phyloP scores from a whole-genome alignment of 2,113 vertebrate species.

The Zosterops lateralis region DNA sequence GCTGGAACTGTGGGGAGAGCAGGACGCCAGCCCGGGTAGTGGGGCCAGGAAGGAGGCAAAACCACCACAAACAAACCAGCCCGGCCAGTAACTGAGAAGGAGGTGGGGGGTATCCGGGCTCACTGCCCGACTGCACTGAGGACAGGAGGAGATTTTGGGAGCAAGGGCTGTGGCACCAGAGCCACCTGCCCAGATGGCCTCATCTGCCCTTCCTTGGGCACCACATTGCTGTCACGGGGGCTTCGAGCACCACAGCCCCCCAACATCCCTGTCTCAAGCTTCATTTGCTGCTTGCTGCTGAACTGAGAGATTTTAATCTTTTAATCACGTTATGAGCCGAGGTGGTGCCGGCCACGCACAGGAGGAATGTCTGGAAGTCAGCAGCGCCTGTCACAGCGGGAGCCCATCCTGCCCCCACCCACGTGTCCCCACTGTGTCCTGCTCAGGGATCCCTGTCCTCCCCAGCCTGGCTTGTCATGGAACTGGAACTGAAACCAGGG shows the following conservation, averaged over 20 bases:
- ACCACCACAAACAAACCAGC: not conserved
- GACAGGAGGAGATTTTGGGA: not conserved
- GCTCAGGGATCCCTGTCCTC: not conserved
- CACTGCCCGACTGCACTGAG: accelerated
- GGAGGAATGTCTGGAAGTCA: conserved; percentile 63
- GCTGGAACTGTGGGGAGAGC: not conserved
- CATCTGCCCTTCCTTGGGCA: not conserved
- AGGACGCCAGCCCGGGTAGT: not conserved
- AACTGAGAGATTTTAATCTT: conserved; percentile 54
- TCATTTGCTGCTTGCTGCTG: conserved; percentile 47
- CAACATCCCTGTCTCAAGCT: conserved; percentile 13
- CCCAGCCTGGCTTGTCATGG: not conserved
- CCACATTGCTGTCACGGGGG: not conserved
- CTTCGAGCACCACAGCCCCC: not conserved
- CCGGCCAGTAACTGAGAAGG: not conserved
- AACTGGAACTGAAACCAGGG: not conserved
- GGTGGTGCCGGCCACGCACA: conserved; percentile 46
- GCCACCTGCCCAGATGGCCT: not conserved
- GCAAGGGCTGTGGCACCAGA: not conserved
- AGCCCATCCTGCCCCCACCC: not conserved
- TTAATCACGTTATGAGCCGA: conserved; percentile 56
- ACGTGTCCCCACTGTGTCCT: not conserved
- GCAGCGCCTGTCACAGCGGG: not conserved
- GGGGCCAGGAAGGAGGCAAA: not conserved
- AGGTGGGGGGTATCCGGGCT: not conserved